Percentiles rank a stretch among this genome's conserved stretches.
These are phyloP conservation scores for Micoletzkya japonica DNA, from an alignment of 2,888 invertebrate species.

Conservation along the genomic window DNA sequence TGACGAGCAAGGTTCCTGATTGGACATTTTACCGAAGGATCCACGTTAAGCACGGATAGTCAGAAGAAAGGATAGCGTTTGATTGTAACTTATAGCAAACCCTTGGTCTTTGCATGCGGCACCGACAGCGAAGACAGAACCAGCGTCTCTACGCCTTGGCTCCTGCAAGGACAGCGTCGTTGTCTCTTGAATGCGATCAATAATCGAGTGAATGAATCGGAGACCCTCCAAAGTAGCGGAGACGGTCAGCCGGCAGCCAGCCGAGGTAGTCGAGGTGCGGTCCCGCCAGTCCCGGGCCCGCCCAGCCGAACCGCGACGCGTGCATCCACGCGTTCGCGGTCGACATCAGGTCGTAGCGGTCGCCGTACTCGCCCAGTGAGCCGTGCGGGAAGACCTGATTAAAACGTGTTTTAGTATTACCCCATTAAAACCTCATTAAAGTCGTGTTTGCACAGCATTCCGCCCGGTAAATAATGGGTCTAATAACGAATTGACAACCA, in stretches of 20 bases:
- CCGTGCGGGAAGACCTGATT: slow-evolving; percentile 58
- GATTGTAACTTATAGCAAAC: too few relatives aligned
- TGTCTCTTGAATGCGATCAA: background rate
- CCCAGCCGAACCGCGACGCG: slow-evolving; percentile 53
- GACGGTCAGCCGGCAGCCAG: slow-evolving; percentile 59
- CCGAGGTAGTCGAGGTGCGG: slow-evolving; percentile 62
- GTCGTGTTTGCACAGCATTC: too few relatives aligned
- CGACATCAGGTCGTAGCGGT: slow-evolving; percentile 61
- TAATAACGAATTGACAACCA: too few relatives aligned
- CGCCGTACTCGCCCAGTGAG: slow-evolving; percentile 58
- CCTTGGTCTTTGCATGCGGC: slow-evolving; percentile 41
- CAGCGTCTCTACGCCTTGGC: slow-evolving; percentile 40
- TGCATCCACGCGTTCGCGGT: slow-evolving; percentile 56
- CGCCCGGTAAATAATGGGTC: too few relatives aligned
- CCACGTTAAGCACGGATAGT: too few relatives aligned
- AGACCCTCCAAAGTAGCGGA: slow-evolving; percentile 56
- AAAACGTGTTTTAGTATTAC: background rate
- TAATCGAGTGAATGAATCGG: background rate
- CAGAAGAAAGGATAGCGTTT: too few relatives aligned
- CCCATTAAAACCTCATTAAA: too few relatives aligned
- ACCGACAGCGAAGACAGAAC: slow-evolving; percentile 53
- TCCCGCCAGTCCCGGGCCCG: slow-evolving; percentile 57
- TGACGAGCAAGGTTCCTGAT: slow-evolving; percentile 54
- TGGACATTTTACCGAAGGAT: too few relatives aligned
- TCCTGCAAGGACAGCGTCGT: background rate